These are phyloP conservation scores for Strigops habroptila DNA, from an alignment of 2,113 vertebrate species.

Conservation along the genomic window DNA sequence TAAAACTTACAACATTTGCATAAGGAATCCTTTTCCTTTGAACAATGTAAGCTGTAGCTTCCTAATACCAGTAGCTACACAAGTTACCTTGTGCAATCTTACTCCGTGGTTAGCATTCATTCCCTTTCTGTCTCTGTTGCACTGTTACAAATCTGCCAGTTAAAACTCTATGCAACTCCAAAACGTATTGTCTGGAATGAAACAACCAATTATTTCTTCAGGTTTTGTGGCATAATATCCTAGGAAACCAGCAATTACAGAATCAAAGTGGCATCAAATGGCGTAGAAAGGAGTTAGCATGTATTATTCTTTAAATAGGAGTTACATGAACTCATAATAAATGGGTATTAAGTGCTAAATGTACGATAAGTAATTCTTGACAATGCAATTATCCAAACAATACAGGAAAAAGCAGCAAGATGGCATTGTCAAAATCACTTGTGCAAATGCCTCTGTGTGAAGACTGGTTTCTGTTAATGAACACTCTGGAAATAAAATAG, in stretches of 20 bases:
- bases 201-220: constrained; percentile 84
- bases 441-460: neutral
- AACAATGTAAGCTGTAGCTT: neutral
- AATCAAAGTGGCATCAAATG: constrained; percentile 77
- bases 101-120: neutral
- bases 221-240: constrained; percentile 83
- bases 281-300: constrained; percentile 70
- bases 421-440: constrained; percentile 60
- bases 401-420: constrained; percentile 65
- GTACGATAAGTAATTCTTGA: constrained; percentile 83
- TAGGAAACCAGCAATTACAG: constrained; percentile 82
- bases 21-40: neutral
- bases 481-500: neutral
- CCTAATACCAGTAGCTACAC: neutral
- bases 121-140: constrained; percentile 37
- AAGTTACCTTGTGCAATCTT: neutral
- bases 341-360: constrained; percentile 81
- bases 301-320: constrained; percentile 83
- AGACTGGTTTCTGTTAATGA: neutral
- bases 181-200: constrained; percentile 78
- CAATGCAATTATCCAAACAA: constrained; percentile 80
- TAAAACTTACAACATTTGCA: neutral
- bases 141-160: constrained; percentile 72
- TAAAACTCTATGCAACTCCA: constrained; percentile 63
- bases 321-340: constrained; percentile 83